Conservation (phyloP, 2,113 vertebrate species). For the Podiceps cristatus region DNA sequence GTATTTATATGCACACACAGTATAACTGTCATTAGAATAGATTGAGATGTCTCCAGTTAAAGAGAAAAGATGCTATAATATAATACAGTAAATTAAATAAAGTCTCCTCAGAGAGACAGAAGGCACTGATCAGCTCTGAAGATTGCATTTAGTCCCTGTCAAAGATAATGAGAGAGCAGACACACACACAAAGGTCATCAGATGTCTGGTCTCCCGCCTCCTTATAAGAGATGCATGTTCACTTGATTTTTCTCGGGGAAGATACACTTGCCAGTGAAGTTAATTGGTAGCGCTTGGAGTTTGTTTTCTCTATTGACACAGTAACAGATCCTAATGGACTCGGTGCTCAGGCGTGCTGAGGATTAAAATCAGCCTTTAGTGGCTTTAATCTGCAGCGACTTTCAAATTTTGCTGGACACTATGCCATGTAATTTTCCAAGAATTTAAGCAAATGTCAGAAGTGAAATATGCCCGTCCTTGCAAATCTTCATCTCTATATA, state of each 20-base stretch:
- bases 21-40: neutral
- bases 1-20: neutral
- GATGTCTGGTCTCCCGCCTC: neutral
- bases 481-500: neutral
- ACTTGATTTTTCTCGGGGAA: neutral
- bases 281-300: constrained; percentile 1
- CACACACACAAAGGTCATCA: neutral
- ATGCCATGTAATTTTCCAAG: neutral
- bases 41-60: neutral
- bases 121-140: neutral
- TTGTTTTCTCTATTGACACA: constrained; percentile 20
- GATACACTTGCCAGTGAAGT: neutral
- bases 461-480: neutral
- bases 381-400: neutral
- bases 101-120: neutral
- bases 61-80: neutral
- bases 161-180: neutral
- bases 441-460: neutral
- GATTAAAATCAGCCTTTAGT: neutral
- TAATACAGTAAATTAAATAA: neutral
- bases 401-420: neutral
- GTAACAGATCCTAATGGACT: constrained; percentile 12
- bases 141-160: neutral
- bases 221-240: neutral
- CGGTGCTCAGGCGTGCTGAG: neutral